Percentiles rank a stretch among this genome's conserved stretches.
Evolutionary conservation across 2,888 invertebrate species (phyloP).

Genomic region (Meloe dianella): DNA sequence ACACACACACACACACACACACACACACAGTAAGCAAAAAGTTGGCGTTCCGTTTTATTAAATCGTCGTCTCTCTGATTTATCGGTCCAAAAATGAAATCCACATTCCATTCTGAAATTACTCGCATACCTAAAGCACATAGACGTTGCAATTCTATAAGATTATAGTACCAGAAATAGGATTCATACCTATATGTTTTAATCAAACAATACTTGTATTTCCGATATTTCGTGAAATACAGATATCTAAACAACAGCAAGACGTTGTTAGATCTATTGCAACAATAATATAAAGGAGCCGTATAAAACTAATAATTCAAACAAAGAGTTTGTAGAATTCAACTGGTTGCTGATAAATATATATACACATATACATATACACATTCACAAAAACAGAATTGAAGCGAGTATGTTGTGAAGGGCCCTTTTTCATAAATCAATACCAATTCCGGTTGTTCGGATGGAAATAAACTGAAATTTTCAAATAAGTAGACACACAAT

Average conservation of each 20-base stretch:
- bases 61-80: constrained; percentile 56
- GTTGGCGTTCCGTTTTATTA: constrained; percentile 55
- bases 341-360: constrained; percentile 50
- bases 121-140: constrained; percentile 58
- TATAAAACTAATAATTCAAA: constrained; percentile 34
- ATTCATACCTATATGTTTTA: constrained; percentile 1
- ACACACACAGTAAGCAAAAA: neutral
- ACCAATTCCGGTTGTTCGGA: constrained; percentile 48
- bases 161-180: neutral
- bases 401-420: neutral
- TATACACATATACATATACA: constrained; percentile 9
- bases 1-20: neutral
- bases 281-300: neutral
- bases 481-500: constrained; percentile 52
- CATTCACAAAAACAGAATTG: constrained; percentile 28
- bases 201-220: constrained; percentile 2
- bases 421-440: constrained; percentile 50
- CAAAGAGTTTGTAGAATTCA: constrained; percentile 38
- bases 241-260: neutral
- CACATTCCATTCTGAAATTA: constrained; percentile 56
- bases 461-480: constrained; percentile 47
- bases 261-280: neutral
- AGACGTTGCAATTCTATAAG: constrained; percentile 37
- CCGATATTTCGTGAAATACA: neutral
- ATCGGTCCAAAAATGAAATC: constrained; percentile 58